Evolutionary conservation across 2,113 vertebrate genomes (phyloP).

Genomic region (Percina caprodes): DNA sequence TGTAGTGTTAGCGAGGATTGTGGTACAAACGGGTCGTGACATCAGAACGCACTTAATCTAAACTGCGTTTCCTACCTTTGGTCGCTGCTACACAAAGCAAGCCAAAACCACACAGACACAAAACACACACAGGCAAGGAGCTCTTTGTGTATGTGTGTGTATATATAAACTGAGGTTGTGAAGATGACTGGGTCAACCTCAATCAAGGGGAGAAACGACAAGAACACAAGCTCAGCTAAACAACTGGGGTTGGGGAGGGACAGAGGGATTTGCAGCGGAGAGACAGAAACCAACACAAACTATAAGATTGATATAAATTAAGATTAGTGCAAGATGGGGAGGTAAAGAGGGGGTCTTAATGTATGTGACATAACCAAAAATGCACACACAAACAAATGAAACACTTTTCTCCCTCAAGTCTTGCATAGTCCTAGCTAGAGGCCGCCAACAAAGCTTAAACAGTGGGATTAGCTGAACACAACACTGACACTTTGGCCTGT

Average conservation of each 20-base stretch:
- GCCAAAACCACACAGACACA: constrained; percentile 68
- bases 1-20: constrained; percentile 68
- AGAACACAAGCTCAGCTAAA: constrained; percentile 68
- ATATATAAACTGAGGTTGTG: constrained; percentile 45
- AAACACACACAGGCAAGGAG: constrained; percentile 28
- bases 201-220: constrained; percentile 72
- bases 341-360: constrained; percentile 26
- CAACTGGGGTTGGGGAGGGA: constrained; percentile 49
- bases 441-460: constrained; percentile 74
- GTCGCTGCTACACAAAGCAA: constrained; percentile 39
- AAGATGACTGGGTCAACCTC: constrained; percentile 66
- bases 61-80: constrained; percentile 73
- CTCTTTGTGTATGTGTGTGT: constrained; percentile 3
- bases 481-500: constrained; percentile 75
- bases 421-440: constrained; percentile 40
- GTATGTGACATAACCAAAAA: constrained; percentile 59
- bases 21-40: constrained; percentile 62
- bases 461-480: constrained; percentile 78
- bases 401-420: constrained; percentile 31
- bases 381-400: constrained; percentile 36
- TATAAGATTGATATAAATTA: constrained; percentile 41
- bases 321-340: constrained; percentile 25
- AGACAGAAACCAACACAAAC: constrained; percentile 75
- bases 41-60: constrained; percentile 69
- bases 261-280: constrained; percentile 33